Evolutionary conservation across 2,113 vertebrate species (phyloP).

Genomic region (Tenrec ecaudatus): DNA sequence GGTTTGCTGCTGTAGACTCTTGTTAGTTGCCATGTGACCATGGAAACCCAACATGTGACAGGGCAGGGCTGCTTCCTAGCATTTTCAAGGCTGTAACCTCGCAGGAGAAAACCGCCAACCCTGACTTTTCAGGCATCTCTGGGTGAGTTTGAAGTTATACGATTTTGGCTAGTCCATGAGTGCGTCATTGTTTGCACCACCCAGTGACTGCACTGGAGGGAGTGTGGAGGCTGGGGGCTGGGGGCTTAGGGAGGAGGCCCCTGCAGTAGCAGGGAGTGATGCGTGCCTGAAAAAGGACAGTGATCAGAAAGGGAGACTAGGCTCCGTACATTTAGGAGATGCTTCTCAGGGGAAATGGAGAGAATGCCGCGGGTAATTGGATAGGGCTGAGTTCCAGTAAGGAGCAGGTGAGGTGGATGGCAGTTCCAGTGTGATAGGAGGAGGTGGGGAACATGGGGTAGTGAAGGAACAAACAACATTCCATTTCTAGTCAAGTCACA

Average conservation of each 20-base stretch:
- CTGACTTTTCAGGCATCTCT: neutral
- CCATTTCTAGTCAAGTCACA: neutral
- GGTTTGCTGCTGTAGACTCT: neutral
- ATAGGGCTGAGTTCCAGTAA: neutral
- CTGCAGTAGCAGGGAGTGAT: neutral
- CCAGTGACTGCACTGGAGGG: neutral
- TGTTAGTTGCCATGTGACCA: neutral
- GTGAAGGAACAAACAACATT: neutral
- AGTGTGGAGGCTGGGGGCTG: neutral
- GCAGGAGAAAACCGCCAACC: neutral
- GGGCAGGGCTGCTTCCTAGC: neutral
- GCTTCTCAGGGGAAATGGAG: neutral
- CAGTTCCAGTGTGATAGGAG: neutral
- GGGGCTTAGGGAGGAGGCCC: neutral
- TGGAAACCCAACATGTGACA: neutral
- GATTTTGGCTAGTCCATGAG: neutral
- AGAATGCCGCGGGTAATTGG: neutral
- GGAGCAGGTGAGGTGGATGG: neutral
- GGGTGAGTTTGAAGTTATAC: neutral
- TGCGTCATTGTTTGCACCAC: neutral
- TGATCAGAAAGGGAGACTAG: neutral
- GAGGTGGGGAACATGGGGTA: neutral
- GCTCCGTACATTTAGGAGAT: neutral
- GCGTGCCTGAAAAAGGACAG: neutral
- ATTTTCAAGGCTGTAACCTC: neutral